Base-by-base conservation (phyloP, 2,888 invertebrate genomes). In the Leucozona laternaria region DNA sequence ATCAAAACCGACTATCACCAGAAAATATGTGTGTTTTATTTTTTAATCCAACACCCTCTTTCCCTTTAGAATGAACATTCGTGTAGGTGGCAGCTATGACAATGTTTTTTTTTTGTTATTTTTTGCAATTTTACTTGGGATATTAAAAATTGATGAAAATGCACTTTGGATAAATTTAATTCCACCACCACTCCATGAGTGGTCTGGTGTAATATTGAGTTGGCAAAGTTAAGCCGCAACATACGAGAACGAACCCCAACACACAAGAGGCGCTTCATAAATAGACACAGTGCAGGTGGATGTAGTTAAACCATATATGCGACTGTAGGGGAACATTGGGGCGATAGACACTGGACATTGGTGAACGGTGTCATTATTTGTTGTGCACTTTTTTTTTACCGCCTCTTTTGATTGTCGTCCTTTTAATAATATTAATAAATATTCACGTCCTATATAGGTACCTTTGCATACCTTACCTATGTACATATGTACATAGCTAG, bases 141-240 rank as follows among this genome's bases (percentile, higher is more conserved):
- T 60, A 86, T 86, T 82, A 86, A 86, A 86, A 82, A 86, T 86
- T 82, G 86, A 86, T 86, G 86, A 78, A 86, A 86, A 82, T 86
- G 86, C 86, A 82, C 82, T 86, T 82, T 86, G 78, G 86, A 82
- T 75, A 79, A 86, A 86, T 86, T 86, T 86, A 79, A 86, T 86
- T 82, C 78, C 73, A 71, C 78, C 82, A 78, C 50, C 79, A 79
- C 68, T 37, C 53, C 72, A 70, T 45, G 70, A 83, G 68, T 62
- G 66, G 79, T 34, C 22, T 68, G 28, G 66, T 50, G 45, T 77
- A 71, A 62, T 66, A 40, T 62, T 73, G 72, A 34, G 57, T 20
- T 50, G 79, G 53, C 64, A 60, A 72, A 72, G 71, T 66, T 48
- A 77, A 85, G 76, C 80, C 85, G n/a, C 81, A 81, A 53, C 66